These are phyloP conservation scores for Drosophila sordidula DNA, from an alignment of 2,888 invertebrate species.

Conservation along the genomic window DNA sequence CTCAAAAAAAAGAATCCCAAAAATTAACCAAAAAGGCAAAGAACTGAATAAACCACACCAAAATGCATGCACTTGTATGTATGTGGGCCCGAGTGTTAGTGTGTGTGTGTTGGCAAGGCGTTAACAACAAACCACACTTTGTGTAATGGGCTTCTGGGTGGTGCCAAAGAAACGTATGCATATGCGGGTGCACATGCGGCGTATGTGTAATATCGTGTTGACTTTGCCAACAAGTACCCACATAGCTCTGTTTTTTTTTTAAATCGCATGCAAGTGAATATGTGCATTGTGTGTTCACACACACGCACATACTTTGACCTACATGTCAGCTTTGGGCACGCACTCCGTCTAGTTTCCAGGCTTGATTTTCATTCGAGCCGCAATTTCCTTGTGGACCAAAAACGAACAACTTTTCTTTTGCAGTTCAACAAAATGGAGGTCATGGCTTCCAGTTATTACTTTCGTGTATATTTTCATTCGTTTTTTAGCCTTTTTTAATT, in stretches of 20 bases:
- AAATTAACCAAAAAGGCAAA: slow-evolving; percentile 16
- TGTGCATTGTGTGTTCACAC: slow-evolving; percentile 52
- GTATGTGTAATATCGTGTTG: slow-evolving; percentile 67
- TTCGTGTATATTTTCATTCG: slow-evolving; percentile 30
- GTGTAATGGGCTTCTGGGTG: slow-evolving; percentile 65
- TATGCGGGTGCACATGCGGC: slow-evolving; percentile 28
- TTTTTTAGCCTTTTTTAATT: slow-evolving; percentile 13
- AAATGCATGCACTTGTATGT: slow-evolving; percentile 47
- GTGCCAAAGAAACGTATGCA: slow-evolving; percentile 35
- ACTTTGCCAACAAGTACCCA: slow-evolving; percentile 58
- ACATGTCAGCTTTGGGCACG: slow-evolving; percentile 44
- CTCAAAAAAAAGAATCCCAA: slow-evolving; percentile 11
- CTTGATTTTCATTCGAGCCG: slow-evolving; percentile 64
- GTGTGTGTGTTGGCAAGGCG: slow-evolving; percentile 51
- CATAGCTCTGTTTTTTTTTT: slow-evolving; percentile 28
- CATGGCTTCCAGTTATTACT: slow-evolving; percentile 60
- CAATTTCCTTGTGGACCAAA: slow-evolving; percentile 58
- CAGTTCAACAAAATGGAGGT: slow-evolving; percentile 55
- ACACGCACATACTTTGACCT: slow-evolving; percentile 43
- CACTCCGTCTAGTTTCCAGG: slow-evolving; percentile 54
- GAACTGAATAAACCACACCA: slow-evolving; percentile 48
- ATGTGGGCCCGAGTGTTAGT: not conserved
- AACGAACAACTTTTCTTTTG: slow-evolving; percentile 28
- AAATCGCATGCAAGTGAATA: slow-evolving; percentile 39
- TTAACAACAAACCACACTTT: slow-evolving; percentile 74